Percentiles rank a stretch among this genome's conserved stretches.
These are phyloP conservation scores for Graphium colonna DNA, from an alignment of 2,888 invertebrate genomes.

Conservation along the genomic window DNA sequence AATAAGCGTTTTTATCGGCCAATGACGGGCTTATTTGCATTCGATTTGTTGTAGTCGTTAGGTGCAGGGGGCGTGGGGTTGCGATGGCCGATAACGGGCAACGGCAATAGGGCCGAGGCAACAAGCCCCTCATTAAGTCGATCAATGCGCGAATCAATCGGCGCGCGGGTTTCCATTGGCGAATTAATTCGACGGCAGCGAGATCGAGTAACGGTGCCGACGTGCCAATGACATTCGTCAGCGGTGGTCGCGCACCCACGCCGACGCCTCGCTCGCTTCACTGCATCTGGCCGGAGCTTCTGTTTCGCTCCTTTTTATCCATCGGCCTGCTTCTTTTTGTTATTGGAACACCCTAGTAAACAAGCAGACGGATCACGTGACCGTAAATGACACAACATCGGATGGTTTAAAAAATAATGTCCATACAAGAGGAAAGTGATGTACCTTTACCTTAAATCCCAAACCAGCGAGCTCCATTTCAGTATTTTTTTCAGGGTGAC, in stretches of 20 bases:
- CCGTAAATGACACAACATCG: too few relatives aligned
- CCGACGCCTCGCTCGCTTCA: constrained; percentile 35
- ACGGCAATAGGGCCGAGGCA: constrained; percentile 47
- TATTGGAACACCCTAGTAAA: neutral
- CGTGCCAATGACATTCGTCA: constrained; percentile 78
- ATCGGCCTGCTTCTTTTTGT: neutral
- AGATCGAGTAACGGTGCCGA: constrained; percentile 75
- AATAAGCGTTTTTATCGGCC: constrained; percentile 45
- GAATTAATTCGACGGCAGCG: constrained; percentile 75
- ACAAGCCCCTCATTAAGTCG: constrained; percentile 68
- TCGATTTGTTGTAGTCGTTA: constrained; percentile 37
- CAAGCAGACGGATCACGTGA: neutral
- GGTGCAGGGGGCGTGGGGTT: constrained; percentile 47
- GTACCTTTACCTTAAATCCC: too few relatives aligned
- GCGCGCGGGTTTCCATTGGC: constrained; percentile 66
- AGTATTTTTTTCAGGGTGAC: too few relatives aligned
- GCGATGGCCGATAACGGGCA: constrained; percentile 61
- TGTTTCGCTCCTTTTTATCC: constrained; percentile 28
- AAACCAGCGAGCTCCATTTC: too few relatives aligned
- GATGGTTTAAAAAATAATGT: too few relatives aligned
- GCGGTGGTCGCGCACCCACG: constrained; percentile 48
- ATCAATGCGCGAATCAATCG: constrained; percentile 68
- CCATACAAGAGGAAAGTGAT: too few relatives aligned
- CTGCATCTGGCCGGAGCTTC: constrained; percentile 25
- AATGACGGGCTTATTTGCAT: constrained; percentile 41